These are phyloP conservation scores for Aythya baeri DNA, from an alignment of 2,113 vertebrate species.

Conservation along the genomic window DNA sequence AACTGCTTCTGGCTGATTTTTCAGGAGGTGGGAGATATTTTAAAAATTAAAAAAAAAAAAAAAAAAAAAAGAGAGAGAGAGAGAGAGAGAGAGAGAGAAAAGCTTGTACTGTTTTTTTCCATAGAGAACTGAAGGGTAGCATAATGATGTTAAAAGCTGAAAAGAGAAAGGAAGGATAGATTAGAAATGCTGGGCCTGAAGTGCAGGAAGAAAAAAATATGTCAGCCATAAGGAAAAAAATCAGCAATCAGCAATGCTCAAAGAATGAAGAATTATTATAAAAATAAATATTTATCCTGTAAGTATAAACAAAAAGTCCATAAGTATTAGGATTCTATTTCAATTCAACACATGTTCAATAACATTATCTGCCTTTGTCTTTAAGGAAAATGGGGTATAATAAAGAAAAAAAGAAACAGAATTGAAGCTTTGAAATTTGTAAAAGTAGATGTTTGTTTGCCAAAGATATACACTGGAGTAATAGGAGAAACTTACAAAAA, in stretches of 20 bases:
- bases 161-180: neutral
- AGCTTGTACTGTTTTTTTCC: neutral
- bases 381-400: neutral
- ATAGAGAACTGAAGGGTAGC: neutral
- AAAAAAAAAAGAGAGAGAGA: no score
- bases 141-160: neutral
- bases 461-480: neutral
- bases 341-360: neutral
- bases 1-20: neutral
- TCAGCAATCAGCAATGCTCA: neutral
- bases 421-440: neutral
- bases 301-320: neutral
- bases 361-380: neutral
- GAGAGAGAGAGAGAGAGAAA: neutral
- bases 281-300: neutral
- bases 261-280: neutral
- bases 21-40: neutral
- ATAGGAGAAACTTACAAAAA: neutral
- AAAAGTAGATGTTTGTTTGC: neutral
- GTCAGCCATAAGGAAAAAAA: neutral
- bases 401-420: neutral
- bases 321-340: neutral
- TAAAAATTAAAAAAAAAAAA: neutral
- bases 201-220: neutral
- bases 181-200: neutral